phyloP scores from a whole-genome alignment of 2,113 vertebrate species.

The Brienomyrus longianalis region DNA sequence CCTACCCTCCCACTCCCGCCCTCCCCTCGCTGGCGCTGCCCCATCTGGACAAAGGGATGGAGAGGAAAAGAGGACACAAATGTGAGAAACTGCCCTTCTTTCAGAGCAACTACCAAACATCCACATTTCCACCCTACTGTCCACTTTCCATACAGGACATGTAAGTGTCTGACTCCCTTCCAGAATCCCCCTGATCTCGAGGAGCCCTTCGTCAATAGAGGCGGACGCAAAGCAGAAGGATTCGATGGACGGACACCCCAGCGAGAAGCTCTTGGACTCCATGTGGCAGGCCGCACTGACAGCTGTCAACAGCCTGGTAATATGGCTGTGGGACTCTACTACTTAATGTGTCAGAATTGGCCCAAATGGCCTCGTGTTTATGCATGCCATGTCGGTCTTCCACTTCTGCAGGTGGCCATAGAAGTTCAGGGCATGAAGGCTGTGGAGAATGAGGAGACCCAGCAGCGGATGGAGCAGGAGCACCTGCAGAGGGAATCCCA shows the following conservation, averaged over 20 bases:
- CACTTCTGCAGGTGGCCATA: constrained; percentile 23
- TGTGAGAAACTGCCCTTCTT: constrained; percentile 28
- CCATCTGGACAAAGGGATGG: constrained; percentile 20
- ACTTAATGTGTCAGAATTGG: not conserved
- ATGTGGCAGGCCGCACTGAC: constrained; percentile 56
- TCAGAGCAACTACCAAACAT: not conserved
- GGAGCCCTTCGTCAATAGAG: constrained; percentile 45
- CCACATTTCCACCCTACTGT: not conserved
- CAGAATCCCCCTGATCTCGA: constrained; percentile 57
- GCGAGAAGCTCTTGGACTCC: constrained; percentile 59
- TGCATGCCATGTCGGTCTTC: not conserved
- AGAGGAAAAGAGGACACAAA: constrained; percentile 33
- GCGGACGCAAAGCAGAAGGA: constrained; percentile 30
- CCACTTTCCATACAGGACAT: not conserved
- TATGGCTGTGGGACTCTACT: not conserved
- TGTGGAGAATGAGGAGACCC: constrained; percentile 54
- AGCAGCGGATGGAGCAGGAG: constrained; percentile 44
- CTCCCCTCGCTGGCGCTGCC: not conserved
- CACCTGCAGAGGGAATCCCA: constrained; percentile 39
- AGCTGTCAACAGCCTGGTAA: constrained; percentile 68
- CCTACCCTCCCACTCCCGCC: not conserved
- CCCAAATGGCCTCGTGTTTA: not conserved
- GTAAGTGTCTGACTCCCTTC: constrained; percentile 22
- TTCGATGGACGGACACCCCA: constrained; percentile 17
- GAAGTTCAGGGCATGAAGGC: constrained; percentile 53